Conservation (phyloP, 2,113 vertebrate species). For the Nyctibius bracteatus region DNA sequence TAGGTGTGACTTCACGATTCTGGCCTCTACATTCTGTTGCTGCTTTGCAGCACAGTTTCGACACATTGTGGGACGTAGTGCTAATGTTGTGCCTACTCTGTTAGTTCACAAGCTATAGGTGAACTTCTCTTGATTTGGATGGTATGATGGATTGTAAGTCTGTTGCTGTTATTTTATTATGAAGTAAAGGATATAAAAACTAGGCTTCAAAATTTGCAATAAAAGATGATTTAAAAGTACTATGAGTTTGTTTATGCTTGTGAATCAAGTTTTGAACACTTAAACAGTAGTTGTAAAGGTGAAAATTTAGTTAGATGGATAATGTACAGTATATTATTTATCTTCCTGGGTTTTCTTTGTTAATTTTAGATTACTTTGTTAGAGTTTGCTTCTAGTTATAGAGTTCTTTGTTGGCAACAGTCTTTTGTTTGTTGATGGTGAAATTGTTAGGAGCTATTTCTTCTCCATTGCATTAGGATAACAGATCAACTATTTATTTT, state of each 20-base stretch:
- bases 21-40: background rate
- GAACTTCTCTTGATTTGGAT: background rate
- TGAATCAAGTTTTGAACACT: background rate
- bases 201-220: background rate
- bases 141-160: background rate
- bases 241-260: background rate
- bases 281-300: background rate
- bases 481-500: background rate
- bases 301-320: background rate
- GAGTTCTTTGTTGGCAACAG: background rate
- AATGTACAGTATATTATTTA: background rate
- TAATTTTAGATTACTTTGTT: background rate
- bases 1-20: background rate
- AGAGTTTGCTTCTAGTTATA: background rate
- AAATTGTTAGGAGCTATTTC: background rate
- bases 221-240: background rate
- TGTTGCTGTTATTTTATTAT: background rate
- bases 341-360: background rate
- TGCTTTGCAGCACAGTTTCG: background rate
- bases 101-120: background rate
- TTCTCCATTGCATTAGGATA: background rate
- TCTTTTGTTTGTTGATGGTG: background rate
- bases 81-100: background rate
- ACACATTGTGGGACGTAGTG: fast-evolving
- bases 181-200: background rate